Evolutionary conservation across 2,113 vertebrate genomes (phyloP).

Genomic region (Callaeas wilsoni): DNA sequence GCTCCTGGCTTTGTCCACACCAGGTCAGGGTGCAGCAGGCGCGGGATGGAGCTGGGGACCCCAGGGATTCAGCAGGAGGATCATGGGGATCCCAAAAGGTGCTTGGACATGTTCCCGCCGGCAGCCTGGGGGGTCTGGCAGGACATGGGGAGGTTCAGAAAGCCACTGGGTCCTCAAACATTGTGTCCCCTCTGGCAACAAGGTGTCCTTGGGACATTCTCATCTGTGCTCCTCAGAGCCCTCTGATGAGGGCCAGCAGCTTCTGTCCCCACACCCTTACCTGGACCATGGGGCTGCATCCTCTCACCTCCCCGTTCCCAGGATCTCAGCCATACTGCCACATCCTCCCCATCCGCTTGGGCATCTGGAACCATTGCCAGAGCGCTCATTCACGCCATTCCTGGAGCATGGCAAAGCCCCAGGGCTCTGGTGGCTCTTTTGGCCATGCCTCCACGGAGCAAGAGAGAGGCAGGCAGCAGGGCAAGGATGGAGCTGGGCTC

Average conservation of each 20-base stretch:
- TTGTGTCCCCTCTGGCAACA: neutral
- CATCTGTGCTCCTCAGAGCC: slow-evolving; percentile 17
- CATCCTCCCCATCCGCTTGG: neutral
- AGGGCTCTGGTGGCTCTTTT: slow-evolving; percentile 46
- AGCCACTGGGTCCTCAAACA: slow-evolving; percentile 8
- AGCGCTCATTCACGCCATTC: slow-evolving; percentile 17
- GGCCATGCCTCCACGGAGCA: slow-evolving; percentile 39
- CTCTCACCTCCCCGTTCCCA: neutral
- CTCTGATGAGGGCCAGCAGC: slow-evolving; percentile 2
- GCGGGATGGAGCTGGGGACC: slow-evolving; percentile 59
- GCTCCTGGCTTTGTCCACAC: slow-evolving; percentile 52
- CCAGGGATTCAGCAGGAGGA: slow-evolving; percentile 33
- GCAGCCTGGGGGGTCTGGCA: slow-evolving; percentile 30
- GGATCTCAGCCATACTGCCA: neutral
- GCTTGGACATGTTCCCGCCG: neutral
- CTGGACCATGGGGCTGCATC: slow-evolving; percentile 1
- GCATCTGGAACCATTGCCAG: slow-evolving; percentile 40
- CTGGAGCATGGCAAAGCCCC: slow-evolving; percentile 30
- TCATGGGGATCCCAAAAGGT: slow-evolving; percentile 15
- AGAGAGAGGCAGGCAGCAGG: slow-evolving; percentile 67
- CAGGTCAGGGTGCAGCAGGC: slow-evolving; percentile 59
- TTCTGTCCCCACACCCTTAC: neutral
- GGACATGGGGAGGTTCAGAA: slow-evolving; percentile 26
- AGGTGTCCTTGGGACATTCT: slow-evolving; percentile 29
- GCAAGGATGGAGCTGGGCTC: slow-evolving; percentile 32